phyloP scores from a whole-genome alignment of 2,113 vertebrate species.

The Antechinus stuartii region DNA sequence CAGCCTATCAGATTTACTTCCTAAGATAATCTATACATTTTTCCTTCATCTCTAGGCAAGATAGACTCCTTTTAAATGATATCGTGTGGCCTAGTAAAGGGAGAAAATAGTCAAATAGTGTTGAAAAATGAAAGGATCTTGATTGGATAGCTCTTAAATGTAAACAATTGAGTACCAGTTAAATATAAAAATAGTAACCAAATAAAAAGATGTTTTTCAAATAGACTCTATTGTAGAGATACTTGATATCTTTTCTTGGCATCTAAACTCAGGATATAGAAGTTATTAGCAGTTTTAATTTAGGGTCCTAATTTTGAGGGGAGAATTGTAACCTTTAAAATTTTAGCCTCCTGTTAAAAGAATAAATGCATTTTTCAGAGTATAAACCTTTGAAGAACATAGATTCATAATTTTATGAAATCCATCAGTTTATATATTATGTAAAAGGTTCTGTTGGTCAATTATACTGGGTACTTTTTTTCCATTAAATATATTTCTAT shows the following conservation, averaged over 20 bases:
- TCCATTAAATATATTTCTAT: slow-evolving; percentile 19
- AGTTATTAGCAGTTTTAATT: neutral
- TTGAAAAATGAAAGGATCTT: neutral
- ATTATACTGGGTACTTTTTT: slow-evolving; percentile 24
- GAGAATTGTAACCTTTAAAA: neutral
- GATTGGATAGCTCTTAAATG: neutral
- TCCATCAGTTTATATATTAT: slow-evolving; percentile 34
- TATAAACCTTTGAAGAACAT: slow-evolving; percentile 18
- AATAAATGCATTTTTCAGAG: slow-evolving; percentile 56
- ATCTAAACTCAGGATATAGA: neutral
- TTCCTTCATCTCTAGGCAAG: neutral
- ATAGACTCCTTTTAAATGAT: neutral
- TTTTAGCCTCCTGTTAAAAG: slow-evolving; percentile 29
- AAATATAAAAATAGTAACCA: neutral
- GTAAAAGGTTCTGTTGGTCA: slow-evolving; percentile 8
- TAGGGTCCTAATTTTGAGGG: neutral
- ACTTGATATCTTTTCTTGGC: neutral
- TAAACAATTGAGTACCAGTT: neutral
- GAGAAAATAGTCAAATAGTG: neutral
- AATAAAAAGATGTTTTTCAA: neutral
- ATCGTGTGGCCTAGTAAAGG: neutral
- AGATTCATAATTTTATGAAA: slow-evolving; percentile 50
- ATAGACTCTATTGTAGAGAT: neutral
- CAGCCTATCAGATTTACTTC: neutral
- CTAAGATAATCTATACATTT: neutral